These are phyloP conservation scores for Holacanthus passer DNA, from an alignment of 2,113 vertebrate genomes.

Conservation along the genomic window DNA sequence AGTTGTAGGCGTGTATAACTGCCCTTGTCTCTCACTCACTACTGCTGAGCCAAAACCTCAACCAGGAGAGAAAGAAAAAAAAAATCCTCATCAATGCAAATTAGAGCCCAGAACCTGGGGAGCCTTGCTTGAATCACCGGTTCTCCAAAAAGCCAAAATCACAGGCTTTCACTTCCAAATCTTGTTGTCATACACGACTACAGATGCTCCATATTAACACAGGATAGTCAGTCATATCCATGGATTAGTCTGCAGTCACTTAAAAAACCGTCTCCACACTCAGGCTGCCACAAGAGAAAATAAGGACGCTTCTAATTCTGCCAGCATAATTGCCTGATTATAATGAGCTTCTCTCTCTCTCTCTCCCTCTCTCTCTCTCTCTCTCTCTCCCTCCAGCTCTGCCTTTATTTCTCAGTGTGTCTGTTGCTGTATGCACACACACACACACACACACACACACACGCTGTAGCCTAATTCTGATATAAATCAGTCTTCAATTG, in stretches of 20 bases:
- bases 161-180: conserved; percentile 85
- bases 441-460: conserved; percentile 26
- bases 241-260: conserved; percentile 74
- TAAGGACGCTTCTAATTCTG: conserved; percentile 83
- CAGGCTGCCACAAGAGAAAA: conserved; percentile 78
- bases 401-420: conserved; percentile 71
- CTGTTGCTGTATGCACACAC: conserved; percentile 47
- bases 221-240: conserved; percentile 73
- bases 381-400: conserved; percentile 65
- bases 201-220: conserved; percentile 72
- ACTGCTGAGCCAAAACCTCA: conserved; percentile 66
- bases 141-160: conserved; percentile 79
- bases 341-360: conserved; percentile 80
- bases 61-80: conserved; percentile 73
- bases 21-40: conserved; percentile 64
- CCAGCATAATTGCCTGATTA: conserved; percentile 85
- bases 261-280: conserved; percentile 73
- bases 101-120: conserved; percentile 84
- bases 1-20: conserved; percentile 62
- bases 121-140: conserved; percentile 84
- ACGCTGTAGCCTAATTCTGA: conserved; percentile 63
- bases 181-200: conserved; percentile 77
- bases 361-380: conserved; percentile 60
- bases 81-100: conserved; percentile 92
- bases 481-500: conserved; percentile 76